These are phyloP conservation scores for Lethenteron reissneri DNA, from an alignment of 2,113 vertebrate genomes.

Conservation along the genomic window DNA sequence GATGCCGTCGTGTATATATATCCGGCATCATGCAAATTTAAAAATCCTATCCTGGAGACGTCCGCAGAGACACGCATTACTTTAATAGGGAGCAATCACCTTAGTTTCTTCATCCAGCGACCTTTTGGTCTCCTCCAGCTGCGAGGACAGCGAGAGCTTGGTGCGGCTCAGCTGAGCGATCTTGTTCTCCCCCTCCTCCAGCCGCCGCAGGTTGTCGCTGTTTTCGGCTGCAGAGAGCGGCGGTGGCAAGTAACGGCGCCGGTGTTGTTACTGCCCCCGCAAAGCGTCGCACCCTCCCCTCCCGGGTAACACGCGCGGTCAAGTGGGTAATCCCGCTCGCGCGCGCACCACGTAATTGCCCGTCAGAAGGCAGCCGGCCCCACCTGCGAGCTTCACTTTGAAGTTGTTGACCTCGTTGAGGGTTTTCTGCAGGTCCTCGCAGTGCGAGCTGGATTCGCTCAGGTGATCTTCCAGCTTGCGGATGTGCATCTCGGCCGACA, in stretches of 20 bases:
- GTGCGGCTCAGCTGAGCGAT: slow-evolving; percentile 22
- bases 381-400: slow-evolving; percentile 34
- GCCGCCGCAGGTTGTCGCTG: slow-evolving; percentile 24
- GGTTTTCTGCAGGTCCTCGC: slow-evolving; percentile 32
- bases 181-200: slow-evolving; percentile 30
- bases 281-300: neutral
- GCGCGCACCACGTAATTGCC: too few species aligned
- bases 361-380: neutral
- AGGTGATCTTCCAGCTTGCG: slow-evolving; percentile 36
- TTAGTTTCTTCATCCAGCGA: slow-evolving; percentile 38
- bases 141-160: slow-evolving; percentile 22
- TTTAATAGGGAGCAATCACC: slow-evolving; percentile 16
- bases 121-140: slow-evolving; percentile 34
- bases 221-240: slow-evolving; percentile 24
- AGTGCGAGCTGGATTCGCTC: slow-evolving; percentile 24
- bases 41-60: too few species aligned
- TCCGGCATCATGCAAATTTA: too few species aligned
- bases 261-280: too few species aligned
- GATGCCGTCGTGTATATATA: too few species aligned
- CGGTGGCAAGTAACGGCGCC: too few species aligned
- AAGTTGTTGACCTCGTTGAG: slow-evolving; percentile 25
- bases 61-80: neutral
- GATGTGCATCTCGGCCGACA: slow-evolving; percentile 24
- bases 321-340: too few species aligned
- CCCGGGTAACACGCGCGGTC: neutral